Conservation (phyloP, 2,797 vertebrate species). For the Varecia variegata region DNA sequence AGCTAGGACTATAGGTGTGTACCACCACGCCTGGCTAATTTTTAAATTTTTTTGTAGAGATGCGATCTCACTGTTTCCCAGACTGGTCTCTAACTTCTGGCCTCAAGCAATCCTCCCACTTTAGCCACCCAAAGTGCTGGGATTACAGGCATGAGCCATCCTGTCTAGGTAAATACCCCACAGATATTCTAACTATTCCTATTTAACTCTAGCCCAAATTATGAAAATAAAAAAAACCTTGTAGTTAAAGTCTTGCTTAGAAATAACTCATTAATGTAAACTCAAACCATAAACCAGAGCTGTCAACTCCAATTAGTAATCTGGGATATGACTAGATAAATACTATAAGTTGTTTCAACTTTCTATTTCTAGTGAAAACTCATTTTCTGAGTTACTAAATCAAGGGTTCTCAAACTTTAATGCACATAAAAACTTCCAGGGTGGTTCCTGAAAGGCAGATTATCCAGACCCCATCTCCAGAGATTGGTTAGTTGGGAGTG, state of each 20-base stretch:
- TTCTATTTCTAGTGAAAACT: not conserved
- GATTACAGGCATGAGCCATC: not conserved
- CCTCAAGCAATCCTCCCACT: not conserved
- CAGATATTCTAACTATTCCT: constrained; percentile 14
- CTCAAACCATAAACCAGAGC: constrained; percentile 2
- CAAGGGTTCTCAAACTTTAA: not conserved
- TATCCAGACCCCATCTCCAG: not conserved
- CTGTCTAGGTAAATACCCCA: not conserved
- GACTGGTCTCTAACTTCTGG: not conserved
- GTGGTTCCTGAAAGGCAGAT: not conserved
- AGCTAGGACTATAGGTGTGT: not conserved
- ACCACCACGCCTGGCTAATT: not conserved
- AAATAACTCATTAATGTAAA: not conserved
- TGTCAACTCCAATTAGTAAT: not conserved
- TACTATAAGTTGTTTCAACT: not conserved
- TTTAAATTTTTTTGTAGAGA: not conserved
- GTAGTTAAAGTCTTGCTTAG: constrained; percentile 9
- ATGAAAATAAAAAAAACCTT: constrained; percentile 33
- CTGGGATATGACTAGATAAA: not conserved
- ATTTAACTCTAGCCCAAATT: constrained; percentile 12
- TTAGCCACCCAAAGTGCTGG: not conserved
- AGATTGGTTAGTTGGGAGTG: not conserved
- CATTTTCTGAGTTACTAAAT: not conserved
- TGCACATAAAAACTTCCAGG: not conserved
- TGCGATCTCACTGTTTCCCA: not conserved